A percentile compares a stretch with the other conserved stretches of the same genome.
These are phyloP conservation scores for Mobula hypostoma DNA, from an alignment of 2,113 vertebrate genomes.

Conservation along the genomic window DNA sequence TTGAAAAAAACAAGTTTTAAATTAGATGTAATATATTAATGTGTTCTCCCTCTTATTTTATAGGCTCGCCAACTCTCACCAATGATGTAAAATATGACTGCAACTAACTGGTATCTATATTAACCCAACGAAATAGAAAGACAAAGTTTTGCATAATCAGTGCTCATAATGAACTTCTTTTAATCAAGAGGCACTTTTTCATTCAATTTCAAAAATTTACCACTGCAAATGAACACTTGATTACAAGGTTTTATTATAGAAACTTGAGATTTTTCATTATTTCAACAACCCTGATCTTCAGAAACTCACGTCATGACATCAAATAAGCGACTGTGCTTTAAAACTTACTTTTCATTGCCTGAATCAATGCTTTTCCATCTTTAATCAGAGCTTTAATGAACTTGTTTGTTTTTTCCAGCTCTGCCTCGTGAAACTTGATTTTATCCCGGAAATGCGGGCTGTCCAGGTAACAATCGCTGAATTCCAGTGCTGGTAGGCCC, in stretches of 20 bases:
- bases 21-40: not conserved
- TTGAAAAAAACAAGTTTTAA: not conserved
- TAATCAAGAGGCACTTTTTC: constrained; percentile 15
- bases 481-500: constrained; percentile 89
- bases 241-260: not conserved
- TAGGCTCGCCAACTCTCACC: not conserved
- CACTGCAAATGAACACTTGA: not conserved
- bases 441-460: constrained; percentile 88
- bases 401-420: constrained; percentile 97
- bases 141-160: not conserved
- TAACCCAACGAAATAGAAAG: not conserved
- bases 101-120: not conserved
- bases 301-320: not conserved
- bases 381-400: constrained; percentile 98
- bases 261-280: not conserved
- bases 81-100: not conserved
- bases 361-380: constrained; percentile 84
- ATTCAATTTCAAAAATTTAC: not conserved
- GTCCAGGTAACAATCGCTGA: constrained; percentile 93
- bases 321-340: not conserved
- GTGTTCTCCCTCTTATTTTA: not conserved
- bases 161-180: not conserved
- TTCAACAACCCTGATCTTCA: not conserved
- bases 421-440: constrained; percentile 86
- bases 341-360: constrained; percentile 83